phyloP scores from a whole-genome alignment of 2,113 vertebrate species.

The Takifugu bimaculatus region DNA sequence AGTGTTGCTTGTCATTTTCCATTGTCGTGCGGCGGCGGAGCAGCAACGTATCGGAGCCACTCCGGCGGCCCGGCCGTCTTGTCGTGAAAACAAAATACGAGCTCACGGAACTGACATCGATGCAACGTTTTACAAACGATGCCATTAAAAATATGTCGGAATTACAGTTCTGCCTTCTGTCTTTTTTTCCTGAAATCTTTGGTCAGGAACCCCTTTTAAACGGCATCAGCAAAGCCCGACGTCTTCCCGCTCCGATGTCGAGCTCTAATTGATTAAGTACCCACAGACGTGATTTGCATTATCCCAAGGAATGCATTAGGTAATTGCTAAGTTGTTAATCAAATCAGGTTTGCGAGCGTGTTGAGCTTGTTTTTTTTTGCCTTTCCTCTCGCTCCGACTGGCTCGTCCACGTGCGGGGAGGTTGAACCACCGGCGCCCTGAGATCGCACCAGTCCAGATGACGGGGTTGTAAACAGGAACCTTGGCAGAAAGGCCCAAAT shows the following conservation, averaged over 20 bases:
- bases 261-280: slow-evolving; percentile 37
- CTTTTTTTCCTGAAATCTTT: neutral
- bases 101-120: slow-evolving; percentile 84
- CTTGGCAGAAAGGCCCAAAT: slow-evolving; percentile 3
- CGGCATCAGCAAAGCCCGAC: slow-evolving; percentile 14
- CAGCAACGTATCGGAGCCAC: slow-evolving; percentile 23
- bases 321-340: slow-evolving; percentile 45
- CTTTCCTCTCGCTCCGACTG: neutral
- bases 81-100: slow-evolving; percentile 76
- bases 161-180: slow-evolving; percentile 46
- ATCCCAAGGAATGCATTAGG: slow-evolving; percentile 36
- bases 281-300: slow-evolving; percentile 26
- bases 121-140: slow-evolving; percentile 83
- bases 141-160: slow-evolving; percentile 67
- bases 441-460: slow-evolving; percentile 21
- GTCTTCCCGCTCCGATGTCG: slow-evolving; percentile 26
- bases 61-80: slow-evolving; percentile 71
- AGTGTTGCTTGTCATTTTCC: slow-evolving; percentile 84
- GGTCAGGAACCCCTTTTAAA: slow-evolving; percentile 5
- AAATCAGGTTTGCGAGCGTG: slow-evolving; percentile 30
- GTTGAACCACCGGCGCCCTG: slow-evolving; percentile 3
- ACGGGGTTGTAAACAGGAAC: slow-evolving; percentile 12
- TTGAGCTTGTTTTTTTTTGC: slow-evolving; percentile 25
- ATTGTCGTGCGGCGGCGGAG: slow-evolving; percentile 79
- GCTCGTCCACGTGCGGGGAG: neutral